These are phyloP conservation scores for Tachycineta bicolor DNA, from an alignment of 2,113 vertebrate genomes.

Conservation along the genomic window DNA sequence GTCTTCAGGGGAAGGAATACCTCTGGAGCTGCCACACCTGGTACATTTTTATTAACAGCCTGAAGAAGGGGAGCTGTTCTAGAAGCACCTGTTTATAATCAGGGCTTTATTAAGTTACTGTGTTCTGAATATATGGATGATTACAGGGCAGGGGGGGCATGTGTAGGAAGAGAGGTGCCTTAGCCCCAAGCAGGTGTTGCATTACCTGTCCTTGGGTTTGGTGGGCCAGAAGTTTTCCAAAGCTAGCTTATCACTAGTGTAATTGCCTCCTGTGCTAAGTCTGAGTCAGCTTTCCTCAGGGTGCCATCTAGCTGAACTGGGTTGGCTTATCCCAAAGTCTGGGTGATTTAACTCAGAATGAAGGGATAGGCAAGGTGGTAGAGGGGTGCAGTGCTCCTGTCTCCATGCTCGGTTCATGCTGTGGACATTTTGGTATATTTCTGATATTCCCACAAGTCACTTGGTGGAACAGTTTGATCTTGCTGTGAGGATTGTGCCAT, in stretches of 20 bases:
- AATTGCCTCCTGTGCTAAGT: neutral
- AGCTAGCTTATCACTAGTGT: neutral
- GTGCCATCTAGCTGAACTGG: fast-evolving
- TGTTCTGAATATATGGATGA: neutral
- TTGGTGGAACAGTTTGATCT: neutral
- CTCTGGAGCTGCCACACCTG: neutral
- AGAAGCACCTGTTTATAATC: neutral
- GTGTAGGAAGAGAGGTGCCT: neutral
- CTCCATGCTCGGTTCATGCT: neutral
- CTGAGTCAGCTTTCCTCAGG: neutral
- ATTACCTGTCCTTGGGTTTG: neutral
- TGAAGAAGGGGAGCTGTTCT: neutral
- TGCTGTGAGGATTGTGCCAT: neutral
- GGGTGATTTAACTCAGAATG: neutral
- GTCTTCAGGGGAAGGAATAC: neutral
- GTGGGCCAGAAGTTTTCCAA: neutral
- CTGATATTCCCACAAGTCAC: neutral
- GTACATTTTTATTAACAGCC: neutral
- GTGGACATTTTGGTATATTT: neutral
- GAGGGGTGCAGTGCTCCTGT: fast-evolving
- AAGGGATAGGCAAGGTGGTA: neutral
- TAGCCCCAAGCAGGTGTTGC: neutral
- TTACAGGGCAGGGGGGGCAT: neutral
- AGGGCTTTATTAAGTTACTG: neutral
- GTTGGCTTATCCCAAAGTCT: neutral